Percentiles rank a stretch among this genome's conserved stretches.
These are phyloP conservation scores for Dinocampus coccinellae DNA, from an alignment of 2,888 invertebrate species.

Conservation along the genomic window DNA sequence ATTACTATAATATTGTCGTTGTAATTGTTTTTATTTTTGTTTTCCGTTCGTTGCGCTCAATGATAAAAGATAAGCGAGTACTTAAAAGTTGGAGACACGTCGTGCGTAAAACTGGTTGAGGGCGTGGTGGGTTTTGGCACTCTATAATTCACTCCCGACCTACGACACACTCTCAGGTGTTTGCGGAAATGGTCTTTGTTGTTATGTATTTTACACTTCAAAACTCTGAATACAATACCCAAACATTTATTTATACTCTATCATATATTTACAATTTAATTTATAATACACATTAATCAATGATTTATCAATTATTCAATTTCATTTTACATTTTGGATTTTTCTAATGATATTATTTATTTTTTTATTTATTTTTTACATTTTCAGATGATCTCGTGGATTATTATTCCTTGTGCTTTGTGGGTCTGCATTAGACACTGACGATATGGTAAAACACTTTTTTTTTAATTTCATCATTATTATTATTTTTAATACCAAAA, in stretches of 20 bases:
- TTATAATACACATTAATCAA: not conserved
- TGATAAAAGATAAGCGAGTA: slow-evolving; percentile 21
- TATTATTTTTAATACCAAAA: no score
- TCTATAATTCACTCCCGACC: slow-evolving; percentile 41
- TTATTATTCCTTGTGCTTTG: slow-evolving; percentile 66
- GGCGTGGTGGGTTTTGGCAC: slow-evolving; percentile 45
- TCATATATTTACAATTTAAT: not conserved
- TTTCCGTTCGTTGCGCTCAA: slow-evolving; percentile 16
- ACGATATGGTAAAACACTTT: slow-evolving; percentile 79
- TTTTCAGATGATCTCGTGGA: slow-evolving; percentile 74
- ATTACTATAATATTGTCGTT: no score
- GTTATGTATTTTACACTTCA: not conserved
- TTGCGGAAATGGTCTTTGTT: slow-evolving; percentile 23
- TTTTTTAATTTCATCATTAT: no score
- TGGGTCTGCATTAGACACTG: slow-evolving; percentile 77
- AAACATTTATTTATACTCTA: not conserved
- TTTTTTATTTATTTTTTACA: not conserved
- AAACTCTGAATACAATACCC: not conserved
- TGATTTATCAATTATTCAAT: not conserved
- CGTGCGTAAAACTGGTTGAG: slow-evolving; percentile 34
- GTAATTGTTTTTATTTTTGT: not conserved
- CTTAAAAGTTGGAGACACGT: not conserved
- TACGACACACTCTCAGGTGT: slow-evolving; percentile 36
- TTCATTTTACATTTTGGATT: not conserved
- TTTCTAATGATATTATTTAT: no score